These are phyloP conservation scores for Ceyx melanurus DNA, from an alignment of 2,113 vertebrate genomes.

Conservation along the genomic window DNA sequence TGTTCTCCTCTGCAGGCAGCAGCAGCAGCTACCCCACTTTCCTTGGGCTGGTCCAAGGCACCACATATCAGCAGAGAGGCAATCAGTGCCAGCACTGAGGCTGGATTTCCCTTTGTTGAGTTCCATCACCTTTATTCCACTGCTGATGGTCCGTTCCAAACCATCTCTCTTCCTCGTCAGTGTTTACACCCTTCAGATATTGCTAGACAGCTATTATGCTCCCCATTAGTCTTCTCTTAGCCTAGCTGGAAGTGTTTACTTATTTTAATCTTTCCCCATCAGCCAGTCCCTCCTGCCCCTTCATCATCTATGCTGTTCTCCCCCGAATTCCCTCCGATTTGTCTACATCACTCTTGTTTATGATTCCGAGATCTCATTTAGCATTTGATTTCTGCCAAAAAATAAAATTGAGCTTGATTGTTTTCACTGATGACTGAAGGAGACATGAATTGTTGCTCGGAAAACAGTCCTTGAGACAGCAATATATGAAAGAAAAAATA, in stretches of 20 bases:
- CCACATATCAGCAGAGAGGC: not conserved
- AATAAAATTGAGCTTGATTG: constrained; percentile 61
- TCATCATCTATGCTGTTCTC: constrained; percentile 10
- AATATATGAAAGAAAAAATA: constrained; percentile 7
- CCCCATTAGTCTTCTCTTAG: not conserved
- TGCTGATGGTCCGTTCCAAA: not conserved
- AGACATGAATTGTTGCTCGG: constrained; percentile 52
- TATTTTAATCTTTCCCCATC: constrained; percentile 45
- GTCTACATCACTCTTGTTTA: constrained; percentile 59
- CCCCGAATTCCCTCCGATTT: constrained; percentile 37
- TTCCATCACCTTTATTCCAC: not conserved
- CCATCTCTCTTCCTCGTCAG: constrained; percentile 20
- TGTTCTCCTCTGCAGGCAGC: not conserved
- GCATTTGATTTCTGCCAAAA: constrained; percentile 65
- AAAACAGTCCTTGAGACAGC: constrained; percentile 62
- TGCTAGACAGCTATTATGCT: not conserved
- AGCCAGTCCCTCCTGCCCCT: constrained; percentile 27
- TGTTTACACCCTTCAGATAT: constrained; percentile 17
- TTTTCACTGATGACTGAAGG: constrained; percentile 61
- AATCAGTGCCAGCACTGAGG: not conserved
- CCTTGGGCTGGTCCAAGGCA: not conserved
- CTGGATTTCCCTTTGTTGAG: not conserved
- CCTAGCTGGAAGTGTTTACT: constrained; percentile 5
- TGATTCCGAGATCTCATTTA: constrained; percentile 61
- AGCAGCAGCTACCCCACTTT: not conserved